A percentile compares a stretch with the other conserved stretches of the same genome.
Evolutionary conservation across 2,888 invertebrate species (phyloP).

Genomic region (Andrena camellia): DNA sequence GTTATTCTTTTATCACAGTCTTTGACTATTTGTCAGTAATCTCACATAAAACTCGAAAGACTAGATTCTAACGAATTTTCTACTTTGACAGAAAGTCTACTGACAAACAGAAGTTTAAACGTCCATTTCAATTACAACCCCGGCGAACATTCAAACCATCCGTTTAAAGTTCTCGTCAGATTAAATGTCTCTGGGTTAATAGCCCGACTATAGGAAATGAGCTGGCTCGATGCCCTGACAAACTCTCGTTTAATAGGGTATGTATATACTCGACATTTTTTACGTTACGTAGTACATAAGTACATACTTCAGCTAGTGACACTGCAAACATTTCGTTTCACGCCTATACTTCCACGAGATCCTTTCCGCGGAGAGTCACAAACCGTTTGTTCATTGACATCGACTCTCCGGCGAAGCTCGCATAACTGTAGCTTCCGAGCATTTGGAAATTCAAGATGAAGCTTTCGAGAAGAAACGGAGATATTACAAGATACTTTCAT

Average conservation of each 20-base stretch:
- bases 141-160: slow-evolving; percentile 35
- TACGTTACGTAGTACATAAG: neutral
- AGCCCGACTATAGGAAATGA: slow-evolving; percentile 43
- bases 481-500: slow-evolving; percentile 26
- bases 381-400: neutral
- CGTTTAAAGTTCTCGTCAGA: slow-evolving; percentile 28
- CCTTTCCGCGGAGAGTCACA: neutral
- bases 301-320: neutral
- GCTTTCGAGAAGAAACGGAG: neutral
- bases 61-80: too few species aligned
- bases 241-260: slow-evolving; percentile 43
- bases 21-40: too few species aligned
- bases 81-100: too few species aligned
- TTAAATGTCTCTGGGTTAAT: slow-evolving; percentile 66
- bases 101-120: neutral
- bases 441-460: neutral
- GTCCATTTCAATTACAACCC: neutral
- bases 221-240: slow-evolving; percentile 37
- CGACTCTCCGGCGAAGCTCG: neutral
- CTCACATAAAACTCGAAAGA: too few species aligned
- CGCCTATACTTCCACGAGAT: neutral
- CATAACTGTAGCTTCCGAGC: neutral
- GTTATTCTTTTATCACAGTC: too few species aligned
- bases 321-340: neutral
- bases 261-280: slow-evolving; percentile 4